Percentiles rank a stretch among this genome's conserved stretches.
Evolutionary conservation across 1,140 invertebrate genomes (phyloP).

Genomic region (Caerostris darwini): DNA sequence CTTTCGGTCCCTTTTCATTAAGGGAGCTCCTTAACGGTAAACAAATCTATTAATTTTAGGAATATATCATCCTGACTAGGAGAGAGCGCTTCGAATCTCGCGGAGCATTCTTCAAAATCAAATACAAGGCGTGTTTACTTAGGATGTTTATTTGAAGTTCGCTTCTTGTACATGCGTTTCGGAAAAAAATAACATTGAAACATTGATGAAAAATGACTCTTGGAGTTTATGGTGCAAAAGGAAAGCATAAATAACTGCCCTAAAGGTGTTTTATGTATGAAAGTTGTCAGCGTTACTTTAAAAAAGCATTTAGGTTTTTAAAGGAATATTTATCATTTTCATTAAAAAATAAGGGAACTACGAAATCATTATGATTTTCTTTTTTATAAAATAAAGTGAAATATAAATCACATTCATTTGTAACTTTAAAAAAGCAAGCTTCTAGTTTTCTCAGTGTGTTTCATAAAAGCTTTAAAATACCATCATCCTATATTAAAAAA

Average conservation of each 20-base stretch:
- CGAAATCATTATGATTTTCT: too few species aligned
- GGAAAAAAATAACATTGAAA: slow-evolving; percentile 17
- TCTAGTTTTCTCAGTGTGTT: too few species aligned
- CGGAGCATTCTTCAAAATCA: slow-evolving; percentile 3
- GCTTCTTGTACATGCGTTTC: not conserved
- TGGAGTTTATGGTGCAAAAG: slow-evolving; percentile 1
- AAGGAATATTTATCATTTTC: not conserved
- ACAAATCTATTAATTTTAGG: slow-evolving; percentile 51
- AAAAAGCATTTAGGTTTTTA: slow-evolving; percentile 4
- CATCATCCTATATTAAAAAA: too few species aligned
- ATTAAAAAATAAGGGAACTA: too few species aligned
- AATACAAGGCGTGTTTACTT: slow-evolving; percentile 21
- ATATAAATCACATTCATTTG: too few species aligned
- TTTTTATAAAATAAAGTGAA: too few species aligned
- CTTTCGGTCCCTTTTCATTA: slow-evolving; percentile 50
- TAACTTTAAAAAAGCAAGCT: too few species aligned
- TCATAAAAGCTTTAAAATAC: too few species aligned
- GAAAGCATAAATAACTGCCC: slow-evolving; percentile 23
- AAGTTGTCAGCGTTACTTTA: slow-evolving; percentile 20
- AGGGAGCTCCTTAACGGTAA: not conserved
- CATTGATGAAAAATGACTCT: slow-evolving; percentile 5
- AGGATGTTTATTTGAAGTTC: slow-evolving; percentile 22
- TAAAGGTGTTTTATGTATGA: not conserved
- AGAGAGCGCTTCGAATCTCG: not conserved
- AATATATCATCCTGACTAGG: slow-evolving; percentile 28